Percentiles rank a stretch among this genome's conserved stretches.
These are phyloP conservation scores for Saxidomus purpurata DNA, from an alignment of 1,140 invertebrate genomes.

Conservation along the genomic window DNA sequence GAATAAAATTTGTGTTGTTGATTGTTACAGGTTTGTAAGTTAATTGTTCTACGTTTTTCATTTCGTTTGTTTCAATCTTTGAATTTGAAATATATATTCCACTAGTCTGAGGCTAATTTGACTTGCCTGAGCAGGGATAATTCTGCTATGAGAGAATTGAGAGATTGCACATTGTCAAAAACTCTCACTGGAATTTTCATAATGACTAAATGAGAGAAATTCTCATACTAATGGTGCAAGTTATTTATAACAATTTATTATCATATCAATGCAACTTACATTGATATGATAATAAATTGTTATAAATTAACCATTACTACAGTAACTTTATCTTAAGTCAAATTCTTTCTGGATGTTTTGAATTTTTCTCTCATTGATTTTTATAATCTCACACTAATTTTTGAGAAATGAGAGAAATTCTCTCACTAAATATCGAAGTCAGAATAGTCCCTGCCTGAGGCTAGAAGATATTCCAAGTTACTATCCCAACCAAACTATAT, in stretches of 20 bases:
- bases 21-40: slow-evolving; percentile 28
- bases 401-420: slow-evolving; percentile 32
- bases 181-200: too few relatives aligned
- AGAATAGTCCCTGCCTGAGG: slow-evolving; percentile 19
- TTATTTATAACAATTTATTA: too few relatives aligned
- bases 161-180: too few relatives aligned
- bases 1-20: slow-evolving; percentile 29
- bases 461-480: slow-evolving; percentile 22
- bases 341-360: slow-evolving; percentile 28
- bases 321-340: slow-evolving; percentile 27
- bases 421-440: slow-evolving; percentile 24
- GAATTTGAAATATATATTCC: slow-evolving; percentile 34
- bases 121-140: too few relatives aligned
- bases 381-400: slow-evolving; percentile 8
- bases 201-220: too few relatives aligned
- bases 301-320: too few relatives aligned
- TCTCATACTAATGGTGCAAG: too few relatives aligned
- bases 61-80: too few relatives aligned
- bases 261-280: too few relatives aligned
- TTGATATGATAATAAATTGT: too few relatives aligned
- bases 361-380: slow-evolving; percentile 1
- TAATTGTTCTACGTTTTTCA: slow-evolving; percentile 29
- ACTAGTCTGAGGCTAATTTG: too few relatives aligned
- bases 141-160: too few relatives aligned
- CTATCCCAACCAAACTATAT: slow-evolving; percentile 32